Evolutionary conservation across 2,797 vertebrate genomes (phyloP).

Genomic region (Gymnoscopelus microlampas): DNA sequence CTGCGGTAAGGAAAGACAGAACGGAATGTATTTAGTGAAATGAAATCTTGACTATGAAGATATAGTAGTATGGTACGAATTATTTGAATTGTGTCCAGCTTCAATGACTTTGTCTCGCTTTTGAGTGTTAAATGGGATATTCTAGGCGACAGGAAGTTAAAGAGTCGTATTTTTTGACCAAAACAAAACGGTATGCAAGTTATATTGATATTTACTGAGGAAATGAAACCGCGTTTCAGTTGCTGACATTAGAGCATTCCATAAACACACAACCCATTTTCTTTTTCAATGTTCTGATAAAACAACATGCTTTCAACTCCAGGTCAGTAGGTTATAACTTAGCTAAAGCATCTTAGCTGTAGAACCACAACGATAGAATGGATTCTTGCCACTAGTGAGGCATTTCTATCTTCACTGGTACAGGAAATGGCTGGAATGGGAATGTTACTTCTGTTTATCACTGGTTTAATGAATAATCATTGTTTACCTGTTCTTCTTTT

Average conservation of each 20-base stretch:
- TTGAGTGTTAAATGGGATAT: neutral
- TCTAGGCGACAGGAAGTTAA: neutral
- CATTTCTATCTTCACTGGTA: neutral
- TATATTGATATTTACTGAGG: constrained; percentile 17
- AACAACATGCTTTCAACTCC: neutral
- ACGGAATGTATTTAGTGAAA: constrained; percentile 68
- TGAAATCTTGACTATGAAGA: constrained; percentile 29
- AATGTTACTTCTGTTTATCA: constrained; percentile 11
- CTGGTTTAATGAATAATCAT: too few relatives aligned
- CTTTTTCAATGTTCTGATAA: too few relatives aligned
- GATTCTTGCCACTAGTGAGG: neutral
- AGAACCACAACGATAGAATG: neutral
- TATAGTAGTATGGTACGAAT: constrained; percentile 28
- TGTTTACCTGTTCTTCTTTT: too few relatives aligned
- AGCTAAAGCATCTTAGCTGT: neutral
- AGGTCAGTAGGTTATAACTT: neutral
- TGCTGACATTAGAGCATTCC: neutral
- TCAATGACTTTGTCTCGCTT: neutral
- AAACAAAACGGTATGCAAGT: constrained; percentile 42
- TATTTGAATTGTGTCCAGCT: neutral
- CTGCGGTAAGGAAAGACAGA: constrained; percentile 58
- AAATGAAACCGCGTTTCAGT: neutral
- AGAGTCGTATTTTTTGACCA: constrained; percentile 34
- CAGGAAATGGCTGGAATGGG: constrained; percentile 10
- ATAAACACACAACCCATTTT: too few relatives aligned